A percentile compares a stretch with the other conserved stretches of the same genome.
phyloP scores from a whole-genome alignment of 2,113 vertebrate genomes.

The Elephas maximus region DNA sequence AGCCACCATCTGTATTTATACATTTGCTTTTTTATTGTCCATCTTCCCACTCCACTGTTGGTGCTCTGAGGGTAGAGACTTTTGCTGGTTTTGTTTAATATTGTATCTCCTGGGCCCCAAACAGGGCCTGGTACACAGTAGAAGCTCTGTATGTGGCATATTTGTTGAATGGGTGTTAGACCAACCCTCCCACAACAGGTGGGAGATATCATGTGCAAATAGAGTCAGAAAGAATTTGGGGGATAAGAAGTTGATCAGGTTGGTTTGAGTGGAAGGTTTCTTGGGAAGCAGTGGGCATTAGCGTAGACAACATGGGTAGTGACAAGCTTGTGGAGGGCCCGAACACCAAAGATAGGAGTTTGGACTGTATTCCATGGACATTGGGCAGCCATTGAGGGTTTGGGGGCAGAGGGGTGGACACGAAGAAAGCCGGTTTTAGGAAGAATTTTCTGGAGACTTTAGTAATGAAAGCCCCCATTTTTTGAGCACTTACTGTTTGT shows the following conservation, averaged over 20 bases:
- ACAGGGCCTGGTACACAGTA: background rate
- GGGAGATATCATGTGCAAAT: background rate
- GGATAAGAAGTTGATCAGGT: background rate
- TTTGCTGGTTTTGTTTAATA: background rate
- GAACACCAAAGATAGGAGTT: no score
- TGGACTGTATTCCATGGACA: background rate
- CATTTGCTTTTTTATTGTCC: background rate
- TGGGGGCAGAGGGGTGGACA: background rate
- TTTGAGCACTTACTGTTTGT: background rate
- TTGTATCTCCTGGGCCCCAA: background rate
- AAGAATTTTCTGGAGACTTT: background rate
- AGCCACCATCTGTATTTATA: background rate
- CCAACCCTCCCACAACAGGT: background rate
- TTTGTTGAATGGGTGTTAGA: background rate
- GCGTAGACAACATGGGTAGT: background rate
- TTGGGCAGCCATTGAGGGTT: background rate
- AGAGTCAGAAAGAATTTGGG: background rate
- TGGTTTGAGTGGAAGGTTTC: background rate
- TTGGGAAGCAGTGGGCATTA: background rate
- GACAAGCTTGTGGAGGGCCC: no score
- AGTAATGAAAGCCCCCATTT: background rate
- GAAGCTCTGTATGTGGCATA: rapidly evolving
- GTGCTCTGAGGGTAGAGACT: no score
- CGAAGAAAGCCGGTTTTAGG: background rate
- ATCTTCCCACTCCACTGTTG: background rate